A percentile compares a stretch with the other conserved stretches of the same genome.
Evolutionary conservation across 2,113 vertebrate species (phyloP).

Genomic region (Sturnira hondurensis): DNA sequence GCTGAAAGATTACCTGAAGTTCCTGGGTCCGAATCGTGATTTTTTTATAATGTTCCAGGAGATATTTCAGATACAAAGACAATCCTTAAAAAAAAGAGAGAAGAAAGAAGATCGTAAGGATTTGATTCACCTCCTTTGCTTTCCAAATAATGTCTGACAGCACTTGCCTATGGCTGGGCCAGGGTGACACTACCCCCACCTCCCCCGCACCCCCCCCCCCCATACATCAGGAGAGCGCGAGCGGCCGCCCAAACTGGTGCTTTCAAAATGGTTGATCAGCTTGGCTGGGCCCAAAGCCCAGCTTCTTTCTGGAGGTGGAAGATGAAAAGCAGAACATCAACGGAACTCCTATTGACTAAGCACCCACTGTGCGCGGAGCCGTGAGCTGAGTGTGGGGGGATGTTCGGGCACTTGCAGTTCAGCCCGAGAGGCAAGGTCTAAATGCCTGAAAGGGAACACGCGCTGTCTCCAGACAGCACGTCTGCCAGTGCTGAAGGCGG

Average conservation of each 20-base stretch:
- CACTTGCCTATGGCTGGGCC: neutral
- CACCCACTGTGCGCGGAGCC: neutral
- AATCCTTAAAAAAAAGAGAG: conserved; percentile 73
- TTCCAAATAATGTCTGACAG: neutral
- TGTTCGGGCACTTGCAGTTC: neutral
- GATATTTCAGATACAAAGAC: conserved; percentile 49
- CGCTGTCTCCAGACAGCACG: rapidly evolving
- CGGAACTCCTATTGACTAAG: neutral
- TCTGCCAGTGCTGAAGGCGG: neutral
- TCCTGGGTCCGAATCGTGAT: conserved; percentile 10
- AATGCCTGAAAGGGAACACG: neutral
- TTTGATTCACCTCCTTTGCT: neutral
- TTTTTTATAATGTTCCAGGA: conserved; percentile 68
- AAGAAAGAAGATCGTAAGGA: rapidly evolving
- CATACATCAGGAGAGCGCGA: rapidly evolving
- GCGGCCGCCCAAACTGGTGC: neutral
- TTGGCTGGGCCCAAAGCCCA: neutral
- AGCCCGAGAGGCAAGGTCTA: neutral
- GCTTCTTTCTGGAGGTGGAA: neutral
- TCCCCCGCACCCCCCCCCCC: no score
- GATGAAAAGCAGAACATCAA: neutral
- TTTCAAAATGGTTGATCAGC: neutral
- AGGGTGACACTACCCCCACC: rapidly evolving
- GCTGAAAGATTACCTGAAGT: conserved; percentile 76
- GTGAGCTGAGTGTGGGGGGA: neutral